phyloP scores from a whole-genome alignment of 2,888 invertebrate genomes.

The Harpalus rufipes region DNA sequence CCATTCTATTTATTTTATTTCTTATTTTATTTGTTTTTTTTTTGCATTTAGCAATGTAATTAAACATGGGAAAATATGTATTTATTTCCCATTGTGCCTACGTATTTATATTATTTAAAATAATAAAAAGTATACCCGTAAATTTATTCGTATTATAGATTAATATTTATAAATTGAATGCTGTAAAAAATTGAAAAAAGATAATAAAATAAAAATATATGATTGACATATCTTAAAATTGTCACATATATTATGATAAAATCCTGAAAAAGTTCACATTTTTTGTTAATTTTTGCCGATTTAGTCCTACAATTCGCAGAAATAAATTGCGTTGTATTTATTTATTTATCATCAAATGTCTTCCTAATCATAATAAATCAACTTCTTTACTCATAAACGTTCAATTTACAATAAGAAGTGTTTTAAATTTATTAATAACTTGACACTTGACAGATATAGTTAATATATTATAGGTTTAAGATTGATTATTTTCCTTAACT shows the following conservation, averaged over 20 bases:
- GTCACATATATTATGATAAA: slow-evolving; percentile 6
- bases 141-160: too few relatives aligned
- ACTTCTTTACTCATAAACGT: slow-evolving; percentile 39
- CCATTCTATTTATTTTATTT: too few relatives aligned
- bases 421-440: slow-evolving; percentile 41
- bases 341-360: slow-evolving; percentile 18
- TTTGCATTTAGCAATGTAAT: too few relatives aligned
- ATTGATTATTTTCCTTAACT: slow-evolving; percentile 17
- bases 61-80: too few relatives aligned
- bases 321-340: slow-evolving; percentile 44
- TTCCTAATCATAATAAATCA: slow-evolving; percentile 57
- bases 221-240: background rate
- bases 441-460: slow-evolving; percentile 32
- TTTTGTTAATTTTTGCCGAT: slow-evolving; percentile 5
- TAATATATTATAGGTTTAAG: slow-evolving; percentile 31
- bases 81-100: too few relatives aligned
- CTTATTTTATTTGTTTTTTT: too few relatives aligned
- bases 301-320: slow-evolving; percentile 1
- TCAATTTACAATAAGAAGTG: slow-evolving; percentile 47
- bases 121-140: too few relatives aligned
- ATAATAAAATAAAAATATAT: background rate
- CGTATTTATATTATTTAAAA: too few relatives aligned
- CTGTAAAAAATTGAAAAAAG: too few relatives aligned
- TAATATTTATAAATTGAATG: too few relatives aligned
- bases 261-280: background rate